Evolutionary conservation across 2,113 vertebrate genomes (phyloP).

Genomic region (Coracopsis vasa): DNA sequence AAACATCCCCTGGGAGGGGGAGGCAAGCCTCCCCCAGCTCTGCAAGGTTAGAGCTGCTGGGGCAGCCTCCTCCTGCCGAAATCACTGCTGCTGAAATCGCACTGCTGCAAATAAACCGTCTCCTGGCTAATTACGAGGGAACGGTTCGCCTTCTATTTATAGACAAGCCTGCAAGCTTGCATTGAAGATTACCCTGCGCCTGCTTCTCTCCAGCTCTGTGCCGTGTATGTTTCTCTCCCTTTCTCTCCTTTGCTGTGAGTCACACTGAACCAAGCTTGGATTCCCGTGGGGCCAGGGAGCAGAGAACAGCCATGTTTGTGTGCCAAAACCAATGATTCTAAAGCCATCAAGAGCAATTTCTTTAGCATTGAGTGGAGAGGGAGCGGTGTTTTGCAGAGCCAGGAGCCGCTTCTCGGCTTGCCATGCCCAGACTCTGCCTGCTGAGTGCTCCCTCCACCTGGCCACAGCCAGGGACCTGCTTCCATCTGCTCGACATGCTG

Average conservation of each 20-base stretch:
- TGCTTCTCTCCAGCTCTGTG: neutral
- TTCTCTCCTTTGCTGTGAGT: neutral
- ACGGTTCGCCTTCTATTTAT: slow-evolving; percentile 53
- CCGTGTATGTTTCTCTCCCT: neutral
- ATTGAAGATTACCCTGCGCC: slow-evolving; percentile 26
- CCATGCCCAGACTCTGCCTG: slow-evolving; percentile 45
- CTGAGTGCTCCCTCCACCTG: slow-evolving; percentile 63
- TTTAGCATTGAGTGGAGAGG: slow-evolving; percentile 31
- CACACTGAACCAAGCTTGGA: neutral
- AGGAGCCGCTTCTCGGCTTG: neutral
- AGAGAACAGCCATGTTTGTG: neutral
- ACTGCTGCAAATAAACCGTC: slow-evolving; percentile 32
- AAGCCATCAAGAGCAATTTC: slow-evolving; percentile 54
- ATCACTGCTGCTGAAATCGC: slow-evolving; percentile 7
- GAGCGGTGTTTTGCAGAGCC: slow-evolving; percentile 22
- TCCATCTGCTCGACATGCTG: slow-evolving; percentile 33
- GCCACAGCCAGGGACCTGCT: slow-evolving; percentile 44
- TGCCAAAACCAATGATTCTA: slow-evolving; percentile 51
- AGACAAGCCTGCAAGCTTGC: slow-evolving; percentile 28
- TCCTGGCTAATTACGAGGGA: slow-evolving; percentile 30
- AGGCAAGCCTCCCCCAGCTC: neutral
- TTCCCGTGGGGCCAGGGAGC: neutral
- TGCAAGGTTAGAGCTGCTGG: slow-evolving; percentile 17
- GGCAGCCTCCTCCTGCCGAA: slow-evolving; percentile 20
- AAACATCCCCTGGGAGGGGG: neutral